Percentiles rank a stretch among this genome's conserved stretches.
Evolutionary conservation across 1,140 invertebrate species (phyloP).

Genomic region (Drosophila ironensis): DNA sequence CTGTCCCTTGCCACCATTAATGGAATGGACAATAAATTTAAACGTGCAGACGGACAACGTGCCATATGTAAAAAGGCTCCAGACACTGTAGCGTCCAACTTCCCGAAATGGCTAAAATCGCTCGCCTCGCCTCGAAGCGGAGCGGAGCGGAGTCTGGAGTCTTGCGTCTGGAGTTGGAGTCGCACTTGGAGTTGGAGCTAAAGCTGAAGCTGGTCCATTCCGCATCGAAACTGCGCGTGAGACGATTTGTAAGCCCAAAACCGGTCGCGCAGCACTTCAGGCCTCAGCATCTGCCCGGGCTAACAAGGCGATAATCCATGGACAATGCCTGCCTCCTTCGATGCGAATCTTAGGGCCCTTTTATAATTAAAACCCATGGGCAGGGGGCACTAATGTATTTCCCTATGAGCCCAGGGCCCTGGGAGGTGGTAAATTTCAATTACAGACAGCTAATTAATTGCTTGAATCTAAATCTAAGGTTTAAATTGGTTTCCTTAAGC

Average conservation of each 20-base stretch:
- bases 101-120: conserved; percentile 68
- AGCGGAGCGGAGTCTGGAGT: background rate
- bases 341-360: conserved; percentile 20
- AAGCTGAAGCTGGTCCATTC: background rate
- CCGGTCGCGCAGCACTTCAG: conserved; percentile 23
- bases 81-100: conserved; percentile 51
- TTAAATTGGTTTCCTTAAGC: too few species aligned
- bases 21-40: conserved; percentile 79
- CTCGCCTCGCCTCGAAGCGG: too few species aligned
- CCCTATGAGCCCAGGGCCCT: conserved; percentile 1
- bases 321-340: conserved; percentile 36
- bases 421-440: too few species aligned
- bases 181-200: background rate
- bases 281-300: conserved; percentile 28
- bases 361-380: conserved; percentile 22
- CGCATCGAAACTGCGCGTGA: conserved; percentile 53
- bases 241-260: conserved; percentile 67
- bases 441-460: background rate
- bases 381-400: background rate
- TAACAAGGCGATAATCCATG: conserved; percentile 65
- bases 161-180: background rate
- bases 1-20: conserved; percentile 78
- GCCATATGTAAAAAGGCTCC: conserved; percentile 71
- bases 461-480: too few species aligned
- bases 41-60: conserved; percentile 77